A percentile compares a stretch with the other conserved stretches of the same genome.
Conservation (phyloP, 2,113 vertebrate species). For the Panthera uncia region DNA sequence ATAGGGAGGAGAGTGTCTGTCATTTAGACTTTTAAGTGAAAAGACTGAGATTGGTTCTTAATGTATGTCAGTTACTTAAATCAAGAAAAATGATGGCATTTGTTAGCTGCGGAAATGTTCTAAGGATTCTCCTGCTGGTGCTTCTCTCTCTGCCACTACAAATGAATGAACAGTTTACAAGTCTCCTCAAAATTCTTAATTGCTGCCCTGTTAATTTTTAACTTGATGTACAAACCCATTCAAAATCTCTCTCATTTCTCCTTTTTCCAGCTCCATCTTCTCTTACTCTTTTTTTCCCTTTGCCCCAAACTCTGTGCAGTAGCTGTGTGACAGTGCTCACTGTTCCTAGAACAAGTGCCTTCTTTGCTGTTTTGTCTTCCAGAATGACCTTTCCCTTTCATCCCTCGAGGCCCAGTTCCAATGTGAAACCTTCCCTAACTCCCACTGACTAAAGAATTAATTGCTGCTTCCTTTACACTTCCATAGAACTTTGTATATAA, state of each 20-base stretch:
- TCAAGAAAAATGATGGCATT: constrained; percentile 27
- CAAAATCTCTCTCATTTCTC: constrained; percentile 42
- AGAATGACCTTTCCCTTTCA: constrained; percentile 59
- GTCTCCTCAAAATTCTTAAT: background rate
- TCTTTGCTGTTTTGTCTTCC: constrained; percentile 57
- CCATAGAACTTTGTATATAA: constrained; percentile 59
- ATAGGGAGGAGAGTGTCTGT: background rate
- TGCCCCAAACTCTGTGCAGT: background rate
- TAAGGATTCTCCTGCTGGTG: background rate
- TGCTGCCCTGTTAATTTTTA: constrained; percentile 31
- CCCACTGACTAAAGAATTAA: constrained; percentile 50
- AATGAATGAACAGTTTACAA: background rate
- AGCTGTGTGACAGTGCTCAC: constrained; percentile 14
- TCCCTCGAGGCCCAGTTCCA: constrained; percentile 55
- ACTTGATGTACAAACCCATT: background rate
- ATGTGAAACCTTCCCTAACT: constrained; percentile 23
- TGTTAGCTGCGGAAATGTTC: constrained; percentile 29
- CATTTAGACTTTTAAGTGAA: constrained; percentile 65
- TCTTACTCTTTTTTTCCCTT: constrained; percentile 33
- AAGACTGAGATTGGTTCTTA: constrained; percentile 50
- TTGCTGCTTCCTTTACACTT: constrained; percentile 33
- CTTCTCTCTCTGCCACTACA: background rate
- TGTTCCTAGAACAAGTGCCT: constrained; percentile 53
- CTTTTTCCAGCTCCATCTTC: background rate
- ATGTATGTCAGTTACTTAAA: constrained; percentile 13